Evolutionary conservation across 2,888 invertebrate species (phyloP), one percentile per base, ranked within the genome.

Genomic region (Enoplolaimus lenunculus): DNA sequence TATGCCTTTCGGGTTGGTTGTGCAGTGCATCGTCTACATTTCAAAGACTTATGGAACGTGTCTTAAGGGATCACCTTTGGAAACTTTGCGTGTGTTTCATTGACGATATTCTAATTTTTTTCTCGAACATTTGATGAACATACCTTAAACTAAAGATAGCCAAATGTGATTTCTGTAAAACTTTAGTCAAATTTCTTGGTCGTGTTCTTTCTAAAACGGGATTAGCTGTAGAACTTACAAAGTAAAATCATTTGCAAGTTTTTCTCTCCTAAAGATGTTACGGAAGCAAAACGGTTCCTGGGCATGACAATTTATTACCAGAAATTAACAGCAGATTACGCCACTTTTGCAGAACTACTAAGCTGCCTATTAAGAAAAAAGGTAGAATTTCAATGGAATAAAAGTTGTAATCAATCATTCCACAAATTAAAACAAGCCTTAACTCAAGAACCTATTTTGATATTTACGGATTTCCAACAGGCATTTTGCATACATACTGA

Each of bases 301-400:
- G 67, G 67, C 2, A 29, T 66, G 67, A 34, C n/a, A 3, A 66
- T n/a, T 34, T 66, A 34, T 26, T 31, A 66, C 67, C 30, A n/a
- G n/a, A 66, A 31, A 31, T 66, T 66, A 16, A 30, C 34, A n/a
- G 33, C 67, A 33, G 31, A 21, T 29, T 34, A 34, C 34, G 67
- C 67, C 30, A 66, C 26, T 26, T 33, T n/a, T n/a, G 34, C 21
- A 13, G 67, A 66, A 34, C 67, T 34, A 3, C 33, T 66, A 13
- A 21, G n/a, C n/a, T 33, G 34, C 7, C 34, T 66, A 30, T n/a
- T 34, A 26, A 31, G 67, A n/a, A 66, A 66, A 66, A 21, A 29
- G 26, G 7, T 66, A 7, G 67, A 3, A 3, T 66, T 66, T 66
- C 2, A 7, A 3, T 66, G 67, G 33, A 31, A 21, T 34, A 31